phyloP scores from a whole-genome alignment of 2,888 invertebrate species.

The Hetaerina titia region DNA sequence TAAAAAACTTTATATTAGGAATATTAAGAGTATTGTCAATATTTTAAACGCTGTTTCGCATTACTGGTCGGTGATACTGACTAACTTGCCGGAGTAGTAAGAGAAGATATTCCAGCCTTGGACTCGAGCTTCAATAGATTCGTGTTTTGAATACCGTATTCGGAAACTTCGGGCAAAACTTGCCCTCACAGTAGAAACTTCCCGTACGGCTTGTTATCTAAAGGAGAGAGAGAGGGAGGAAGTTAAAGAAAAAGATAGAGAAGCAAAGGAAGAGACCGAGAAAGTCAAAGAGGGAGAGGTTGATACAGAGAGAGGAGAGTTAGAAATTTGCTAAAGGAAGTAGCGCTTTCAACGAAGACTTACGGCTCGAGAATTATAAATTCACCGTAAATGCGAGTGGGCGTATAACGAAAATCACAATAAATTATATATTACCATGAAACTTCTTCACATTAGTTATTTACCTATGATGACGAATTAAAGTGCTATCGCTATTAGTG shows the following conservation, averaged over 20 bases:
- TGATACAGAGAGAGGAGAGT: neutral
- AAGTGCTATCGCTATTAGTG: no score
- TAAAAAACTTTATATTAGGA: no score
- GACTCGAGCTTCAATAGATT: neutral
- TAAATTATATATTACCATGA: neutral
- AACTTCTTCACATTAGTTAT: no score
- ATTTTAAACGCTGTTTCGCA: no score
- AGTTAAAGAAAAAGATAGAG: neutral
- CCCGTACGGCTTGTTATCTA: neutral
- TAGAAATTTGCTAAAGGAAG: neutral
- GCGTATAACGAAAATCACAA: neutral
- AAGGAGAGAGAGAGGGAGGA: neutral
- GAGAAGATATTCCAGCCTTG: neutral
- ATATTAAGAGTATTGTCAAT: no score
- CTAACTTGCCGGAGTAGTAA: neutral
- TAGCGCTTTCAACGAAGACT: neutral
- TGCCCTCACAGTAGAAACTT: neutral
- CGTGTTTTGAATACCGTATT: conserved; percentile 3
- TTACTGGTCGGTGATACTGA: neutral
- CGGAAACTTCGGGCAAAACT: neutral
- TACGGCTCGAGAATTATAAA: neutral
- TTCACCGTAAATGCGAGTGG: neutral
- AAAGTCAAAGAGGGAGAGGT: neutral
- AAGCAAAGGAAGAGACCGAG: neutral
- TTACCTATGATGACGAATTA: no score